Percentiles rank a stretch among this genome's conserved stretches.
These are phyloP conservation scores for Myotis myotis DNA, from an alignment of 2,797 vertebrate species.

Conservation along the genomic window DNA sequence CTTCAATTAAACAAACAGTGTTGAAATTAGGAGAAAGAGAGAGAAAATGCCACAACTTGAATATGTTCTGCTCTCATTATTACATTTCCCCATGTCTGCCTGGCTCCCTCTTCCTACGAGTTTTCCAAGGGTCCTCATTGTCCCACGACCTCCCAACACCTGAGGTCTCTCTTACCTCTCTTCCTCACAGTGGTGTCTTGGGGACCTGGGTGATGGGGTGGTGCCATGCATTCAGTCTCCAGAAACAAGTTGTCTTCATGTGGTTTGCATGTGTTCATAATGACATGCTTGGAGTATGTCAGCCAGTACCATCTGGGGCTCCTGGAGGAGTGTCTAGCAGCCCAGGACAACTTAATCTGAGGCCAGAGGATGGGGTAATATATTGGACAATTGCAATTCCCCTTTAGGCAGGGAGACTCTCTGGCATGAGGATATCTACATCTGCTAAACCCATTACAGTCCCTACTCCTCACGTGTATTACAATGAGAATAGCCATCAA, in stretches of 20 bases:
- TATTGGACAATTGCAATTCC: slow-evolving; percentile 80
- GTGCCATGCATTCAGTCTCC: slow-evolving; percentile 64
- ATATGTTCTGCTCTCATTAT: slow-evolving; percentile 48
- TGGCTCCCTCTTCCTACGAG: background rate
- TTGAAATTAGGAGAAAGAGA: slow-evolving; percentile 9
- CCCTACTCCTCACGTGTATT: slow-evolving; percentile 75
- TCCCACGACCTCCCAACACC: background rate
- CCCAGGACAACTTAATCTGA: slow-evolving; percentile 84
- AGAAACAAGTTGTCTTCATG: slow-evolving; percentile 76
- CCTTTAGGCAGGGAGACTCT: slow-evolving; percentile 70
- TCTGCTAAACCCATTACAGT: slow-evolving; percentile 82
- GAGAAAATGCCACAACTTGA: slow-evolving; percentile 32
- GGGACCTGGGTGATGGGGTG: background rate
- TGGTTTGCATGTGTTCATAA: slow-evolving; percentile 82
- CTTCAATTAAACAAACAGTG: slow-evolving; percentile 56
- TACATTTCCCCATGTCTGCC: slow-evolving; percentile 25
- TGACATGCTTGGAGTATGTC: slow-evolving; percentile 75
- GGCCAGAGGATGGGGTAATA: slow-evolving; percentile 82
- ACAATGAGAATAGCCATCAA: slow-evolving; percentile 82
- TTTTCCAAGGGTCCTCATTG: slow-evolving; percentile 37
- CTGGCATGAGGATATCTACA: slow-evolving; percentile 77
- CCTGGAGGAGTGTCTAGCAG: slow-evolving; percentile 84
- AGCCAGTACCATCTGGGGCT: slow-evolving; percentile 84
- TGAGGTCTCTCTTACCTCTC: slow-evolving; percentile 33
- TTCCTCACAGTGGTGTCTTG: slow-evolving; percentile 20